Evolutionary conservation across 1,140 invertebrate species (phyloP), one percentile per base, ranked within the genome.

Genomic region (Drosophila pachea): DNA sequence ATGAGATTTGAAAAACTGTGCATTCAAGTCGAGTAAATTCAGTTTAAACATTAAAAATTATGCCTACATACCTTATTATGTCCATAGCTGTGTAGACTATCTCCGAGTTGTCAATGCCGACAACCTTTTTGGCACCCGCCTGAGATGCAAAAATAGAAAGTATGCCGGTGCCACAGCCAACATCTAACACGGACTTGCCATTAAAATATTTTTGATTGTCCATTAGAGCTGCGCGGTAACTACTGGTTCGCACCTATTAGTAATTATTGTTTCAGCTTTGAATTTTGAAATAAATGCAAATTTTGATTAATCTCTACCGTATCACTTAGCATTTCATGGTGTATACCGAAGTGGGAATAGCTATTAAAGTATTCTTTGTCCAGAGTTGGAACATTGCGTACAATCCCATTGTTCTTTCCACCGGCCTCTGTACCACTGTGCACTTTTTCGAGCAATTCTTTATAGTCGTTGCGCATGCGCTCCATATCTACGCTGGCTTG

Each of bases 271-370:
- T 45, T 2, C 8, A 47, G 14, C 14, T 22, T 8, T n/a, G 2
- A 36, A 42, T n/a, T n/a, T 5, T 12, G n/a, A n/a, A n/a, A 42
- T 5, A 7, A 36, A 36, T 36, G 0, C 1, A 36, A 36, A 9
- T 36, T 7, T 36, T 7, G 6, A 42, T 14, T 4, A 42, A 5
- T n/a, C n/a, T 29, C 2, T 29, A 68, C 90, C 89, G 91, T 91
- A 94, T 86, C 94, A 68, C 93, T 94, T 8, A 98, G 90, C 96
- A 98, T 98, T 88, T 97, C 97, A 90, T 98, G 96, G 91, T 99
- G 98, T 86, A 99, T 99, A 9, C 95, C 95, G 92, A 98, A 99
- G 91, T 99, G 97, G 63, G 97, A 95, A 90, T 99, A 99, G 4
- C 97, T 96, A 88, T 94, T 96, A 88, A 99, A 99, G 90, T 99